phyloP scores from a whole-genome alignment of 2,797 vertebrate species.

The Smutsia gigantea region DNA sequence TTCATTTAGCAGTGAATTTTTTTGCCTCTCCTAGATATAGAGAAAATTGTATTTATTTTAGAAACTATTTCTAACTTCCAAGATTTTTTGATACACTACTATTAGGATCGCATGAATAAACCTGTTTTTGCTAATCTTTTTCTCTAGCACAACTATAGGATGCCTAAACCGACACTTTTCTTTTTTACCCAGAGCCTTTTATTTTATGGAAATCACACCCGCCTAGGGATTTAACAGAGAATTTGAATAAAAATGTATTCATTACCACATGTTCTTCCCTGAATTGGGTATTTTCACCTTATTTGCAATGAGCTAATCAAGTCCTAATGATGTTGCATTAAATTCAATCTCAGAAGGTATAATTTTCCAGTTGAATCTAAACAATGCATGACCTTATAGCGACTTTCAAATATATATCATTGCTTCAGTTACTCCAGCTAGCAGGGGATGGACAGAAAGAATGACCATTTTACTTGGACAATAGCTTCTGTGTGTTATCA shows the following conservation, averaged over 20 bases:
- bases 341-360: constrained; percentile 69
- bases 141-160: neutral
- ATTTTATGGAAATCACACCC: constrained; percentile 66
- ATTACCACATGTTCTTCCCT: constrained; percentile 55
- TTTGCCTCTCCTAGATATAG: neutral
- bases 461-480: constrained; percentile 69
- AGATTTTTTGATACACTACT: constrained; percentile 38
- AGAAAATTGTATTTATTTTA: constrained; percentile 47
- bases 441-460: constrained; percentile 58
- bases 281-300: constrained; percentile 64
- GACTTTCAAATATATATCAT: constrained; percentile 65
- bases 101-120: neutral
- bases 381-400: constrained; percentile 66
- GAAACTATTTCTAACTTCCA: constrained; percentile 52
- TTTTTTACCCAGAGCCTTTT: constrained; percentile 31
- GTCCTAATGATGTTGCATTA: constrained; percentile 66
- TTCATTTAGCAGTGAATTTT: constrained; percentile 52
- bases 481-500: constrained; percentile 60
- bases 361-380: constrained; percentile 75
- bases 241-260: constrained; percentile 71
- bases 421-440: constrained; percentile 57
- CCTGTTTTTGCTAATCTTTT: constrained; percentile 8
- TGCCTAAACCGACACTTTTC: constrained; percentile 11
- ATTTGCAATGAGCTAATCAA: constrained; percentile 65
- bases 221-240: constrained; percentile 52